Conservation (phyloP, 2,113 vertebrate genomes). For the Herpetotheres cachinnans region DNA sequence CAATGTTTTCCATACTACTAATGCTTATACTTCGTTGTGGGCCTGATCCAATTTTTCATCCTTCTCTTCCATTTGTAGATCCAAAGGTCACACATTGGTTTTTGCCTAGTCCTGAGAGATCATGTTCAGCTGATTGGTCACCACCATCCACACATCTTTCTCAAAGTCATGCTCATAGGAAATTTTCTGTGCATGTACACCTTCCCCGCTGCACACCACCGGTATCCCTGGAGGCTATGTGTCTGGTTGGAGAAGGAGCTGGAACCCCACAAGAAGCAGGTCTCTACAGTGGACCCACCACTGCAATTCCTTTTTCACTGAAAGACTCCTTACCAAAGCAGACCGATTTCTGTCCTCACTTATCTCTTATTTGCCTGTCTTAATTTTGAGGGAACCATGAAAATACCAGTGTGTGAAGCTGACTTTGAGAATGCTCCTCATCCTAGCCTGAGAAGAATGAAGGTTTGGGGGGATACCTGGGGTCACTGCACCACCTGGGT, state of each 20-base stretch:
- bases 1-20: neutral
- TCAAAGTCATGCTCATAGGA: neutral
- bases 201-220: neutral
- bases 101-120: neutral
- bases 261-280: neutral
- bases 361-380: neutral
- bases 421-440: neutral
- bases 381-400: neutral
- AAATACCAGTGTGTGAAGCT: neutral
- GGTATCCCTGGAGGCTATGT: neutral
- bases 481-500: neutral
- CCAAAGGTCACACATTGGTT: neutral
- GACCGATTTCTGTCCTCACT: neutral
- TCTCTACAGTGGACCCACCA: neutral
- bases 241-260: neutral
- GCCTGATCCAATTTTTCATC: neutral
- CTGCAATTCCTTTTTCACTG: neutral
- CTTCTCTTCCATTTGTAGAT: neutral
- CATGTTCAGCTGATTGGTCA: neutral
- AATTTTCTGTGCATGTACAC: rapidly evolving
- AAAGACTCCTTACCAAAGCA: neutral
- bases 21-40: neutral
- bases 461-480: neutral
- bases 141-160: neutral
- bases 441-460: neutral